Conservation (phyloP, 2,797 vertebrate species). For the Lacerta bilineata region DNA sequence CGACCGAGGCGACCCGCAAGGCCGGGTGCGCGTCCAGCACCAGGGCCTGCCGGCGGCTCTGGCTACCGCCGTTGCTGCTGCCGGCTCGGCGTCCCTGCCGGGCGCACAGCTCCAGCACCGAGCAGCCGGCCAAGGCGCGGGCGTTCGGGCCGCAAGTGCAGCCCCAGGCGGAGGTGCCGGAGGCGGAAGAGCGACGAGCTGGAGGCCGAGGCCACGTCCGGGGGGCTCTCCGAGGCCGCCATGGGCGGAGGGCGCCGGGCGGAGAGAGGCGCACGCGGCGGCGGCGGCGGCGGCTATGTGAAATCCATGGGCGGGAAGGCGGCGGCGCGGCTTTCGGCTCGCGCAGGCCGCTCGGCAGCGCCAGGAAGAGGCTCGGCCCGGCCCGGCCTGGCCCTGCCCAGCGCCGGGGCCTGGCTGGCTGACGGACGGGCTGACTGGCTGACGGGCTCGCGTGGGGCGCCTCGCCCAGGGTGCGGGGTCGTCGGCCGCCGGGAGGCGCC, state of each 20-base stretch:
- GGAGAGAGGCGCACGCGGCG: conserved; percentile 47
- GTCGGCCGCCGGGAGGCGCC: conserved; percentile 28
- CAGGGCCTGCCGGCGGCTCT: conserved; percentile 76
- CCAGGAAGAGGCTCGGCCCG: conserved; percentile 73
- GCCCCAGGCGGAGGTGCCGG: conserved; percentile 91
- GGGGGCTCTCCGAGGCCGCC: conserved; percentile 81
- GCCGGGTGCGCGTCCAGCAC: conserved; percentile 43
- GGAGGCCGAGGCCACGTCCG: conserved; percentile 90
- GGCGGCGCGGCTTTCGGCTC: conserved; percentile 78
- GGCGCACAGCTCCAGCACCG: conserved; percentile 89
- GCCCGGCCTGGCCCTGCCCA: conserved; percentile 57
- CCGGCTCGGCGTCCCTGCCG: conserved; percentile 61
- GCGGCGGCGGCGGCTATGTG: conserved; percentile 1
- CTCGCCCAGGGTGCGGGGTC: conserved; percentile 10
- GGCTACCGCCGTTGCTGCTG: conserved; percentile 66
- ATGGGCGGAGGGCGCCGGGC: conserved; percentile 57
- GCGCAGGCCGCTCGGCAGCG: conserved; percentile 71
- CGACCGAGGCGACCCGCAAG: conserved; percentile 30
- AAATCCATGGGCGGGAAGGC: background rate
- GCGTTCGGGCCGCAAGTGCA: conserved; percentile 89
- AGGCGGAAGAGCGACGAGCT: conserved; percentile 90
- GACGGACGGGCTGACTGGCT: too few relatives aligned
- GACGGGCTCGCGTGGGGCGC: too few relatives aligned
- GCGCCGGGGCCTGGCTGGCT: conserved; percentile 36
- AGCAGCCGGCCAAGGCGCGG: conserved; percentile 90